Base-by-base conservation (phyloP, 2,888 invertebrate species). In the Zaprionus bogoriensis region DNA sequence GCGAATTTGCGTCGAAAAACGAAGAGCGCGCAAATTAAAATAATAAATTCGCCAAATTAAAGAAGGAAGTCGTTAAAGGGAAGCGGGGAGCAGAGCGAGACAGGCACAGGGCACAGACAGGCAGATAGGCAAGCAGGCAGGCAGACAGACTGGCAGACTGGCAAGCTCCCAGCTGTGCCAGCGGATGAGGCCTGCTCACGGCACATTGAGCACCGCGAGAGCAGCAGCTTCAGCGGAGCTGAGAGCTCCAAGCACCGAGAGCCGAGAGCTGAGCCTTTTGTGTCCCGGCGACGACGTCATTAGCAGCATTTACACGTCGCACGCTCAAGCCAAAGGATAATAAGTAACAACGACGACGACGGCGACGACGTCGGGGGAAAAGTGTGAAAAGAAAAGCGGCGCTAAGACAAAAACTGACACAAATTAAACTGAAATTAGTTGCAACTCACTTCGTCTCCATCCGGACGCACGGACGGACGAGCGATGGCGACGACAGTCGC, bases 381-480 rank as follows among this genome's bases (percentile, higher is more conserved):
- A 73, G 79, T 67, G 74, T 67, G 77, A 77, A 85, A 77, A 75
- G 68, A 80, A 83, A 77, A 72, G 64, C 67, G 57, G 14, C 50
- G 57, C 61, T 64, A 62, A 76, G 74, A 60, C 71, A 67, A 75
- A 64, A 76, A 76, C 80, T 80, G 82, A 86, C 86, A 83, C 86
- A 86, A 86, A 86, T 86, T 82, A 82, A 86, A 80, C 81, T 76
- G 83, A 82, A 82, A 82, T 82, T 82, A 82, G 82, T 82, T 86
- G 77, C 80, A 85, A 81, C 79, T 81, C 79, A 78, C 74, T 69
- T 68, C 30, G 54, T 48, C 32, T 2, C n/a, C 32, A 10, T 2
- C 48, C 55, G 12, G 28, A 14, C 23, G 4, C 20, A 22, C 7
- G 14, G 27, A 27, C 2, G 27, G 27, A 10, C 27, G 32, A 47